phyloP scores from a whole-genome alignment of 2,797 vertebrate genomes.

The Sebastes minor region DNA sequence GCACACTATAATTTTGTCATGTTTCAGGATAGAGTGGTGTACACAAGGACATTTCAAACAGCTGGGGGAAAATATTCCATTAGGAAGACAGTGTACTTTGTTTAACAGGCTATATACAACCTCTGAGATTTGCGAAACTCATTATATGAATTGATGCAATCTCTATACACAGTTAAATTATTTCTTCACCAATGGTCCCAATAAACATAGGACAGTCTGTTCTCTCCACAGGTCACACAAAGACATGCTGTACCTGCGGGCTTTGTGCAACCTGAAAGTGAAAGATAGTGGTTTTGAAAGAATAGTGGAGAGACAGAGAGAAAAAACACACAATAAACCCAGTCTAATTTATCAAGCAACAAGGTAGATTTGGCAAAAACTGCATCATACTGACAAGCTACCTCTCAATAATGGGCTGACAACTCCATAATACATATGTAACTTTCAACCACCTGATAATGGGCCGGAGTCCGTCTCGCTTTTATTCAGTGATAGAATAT shows the following conservation, averaged over 20 bases:
- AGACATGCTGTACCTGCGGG: not conserved
- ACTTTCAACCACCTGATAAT: not conserved
- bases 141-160: not conserved
- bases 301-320: not conserved
- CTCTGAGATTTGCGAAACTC: not conserved
- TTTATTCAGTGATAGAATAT: conserved; percentile 27
- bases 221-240: conserved; percentile 26
- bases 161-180: not conserved
- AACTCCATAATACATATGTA: conserved; percentile 6
- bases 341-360: conserved; percentile 20
- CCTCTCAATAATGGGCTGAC: conserved; percentile 8
- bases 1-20: not conserved
- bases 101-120: not conserved
- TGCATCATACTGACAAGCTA: conserved; percentile 3
- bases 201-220: conserved; percentile 25
- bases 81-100: not conserved
- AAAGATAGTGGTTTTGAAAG: conserved; percentile 4
- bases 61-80: not conserved
- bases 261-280: conserved; percentile 23
- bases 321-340: not conserved
- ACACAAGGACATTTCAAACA: not conserved
- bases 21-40: not conserved
- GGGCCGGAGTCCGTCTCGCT: not conserved
- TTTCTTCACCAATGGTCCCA: not conserved
- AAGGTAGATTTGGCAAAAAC: not conserved